Percentiles rank a stretch among this genome's conserved stretches.
Conservation (phyloP, 2,888 invertebrate genomes). For the Erebia epiphron region DNA sequence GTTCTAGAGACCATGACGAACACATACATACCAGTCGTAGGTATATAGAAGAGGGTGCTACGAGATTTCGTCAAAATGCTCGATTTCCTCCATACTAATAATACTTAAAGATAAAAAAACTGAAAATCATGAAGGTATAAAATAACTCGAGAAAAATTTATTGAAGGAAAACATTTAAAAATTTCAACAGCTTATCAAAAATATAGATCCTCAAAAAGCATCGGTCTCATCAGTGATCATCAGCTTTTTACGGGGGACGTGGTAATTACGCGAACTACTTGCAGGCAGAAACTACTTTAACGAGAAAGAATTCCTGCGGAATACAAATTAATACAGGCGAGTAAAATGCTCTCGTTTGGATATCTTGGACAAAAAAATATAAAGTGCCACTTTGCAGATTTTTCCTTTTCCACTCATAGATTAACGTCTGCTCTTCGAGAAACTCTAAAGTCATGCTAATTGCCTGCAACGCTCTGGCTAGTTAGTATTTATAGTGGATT, state of each 20-base stretch:
- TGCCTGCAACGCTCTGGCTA: constrained; percentile 7
- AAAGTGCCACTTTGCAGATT: constrained; percentile 39
- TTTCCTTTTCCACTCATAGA: constrained; percentile 39
- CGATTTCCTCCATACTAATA: too few species aligned
- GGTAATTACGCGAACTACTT: constrained; percentile 38
- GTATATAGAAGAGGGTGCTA: too few species aligned
- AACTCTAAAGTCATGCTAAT: constrained; percentile 23
- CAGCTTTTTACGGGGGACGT: constrained; percentile 34
- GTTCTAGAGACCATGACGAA: too few species aligned
- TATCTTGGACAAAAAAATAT: constrained; percentile 38
- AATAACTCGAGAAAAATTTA: background rate
- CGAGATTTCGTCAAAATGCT: too few species aligned
- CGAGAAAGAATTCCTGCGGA: constrained; percentile 41
- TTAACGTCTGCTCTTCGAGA: constrained; percentile 32
- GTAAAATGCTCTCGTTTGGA: constrained; percentile 42
- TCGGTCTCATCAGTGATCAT: constrained; percentile 33
- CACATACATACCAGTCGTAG: too few species aligned
- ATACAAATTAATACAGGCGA: constrained; percentile 43
- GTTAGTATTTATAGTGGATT: constrained; percentile 14
- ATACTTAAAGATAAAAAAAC: too few species aligned
- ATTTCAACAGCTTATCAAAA: constrained; percentile 23
- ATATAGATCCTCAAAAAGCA: constrained; percentile 30
- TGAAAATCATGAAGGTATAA: background rate
- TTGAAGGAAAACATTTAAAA: constrained; percentile 16
- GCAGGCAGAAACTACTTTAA: constrained; percentile 37